Percentiles rank a stretch among this genome's conserved stretches.
These are phyloP conservation scores for Oncorhynchus tshawytscha DNA, from an alignment of 2,113 vertebrate genomes.

Conservation along the genomic window DNA sequence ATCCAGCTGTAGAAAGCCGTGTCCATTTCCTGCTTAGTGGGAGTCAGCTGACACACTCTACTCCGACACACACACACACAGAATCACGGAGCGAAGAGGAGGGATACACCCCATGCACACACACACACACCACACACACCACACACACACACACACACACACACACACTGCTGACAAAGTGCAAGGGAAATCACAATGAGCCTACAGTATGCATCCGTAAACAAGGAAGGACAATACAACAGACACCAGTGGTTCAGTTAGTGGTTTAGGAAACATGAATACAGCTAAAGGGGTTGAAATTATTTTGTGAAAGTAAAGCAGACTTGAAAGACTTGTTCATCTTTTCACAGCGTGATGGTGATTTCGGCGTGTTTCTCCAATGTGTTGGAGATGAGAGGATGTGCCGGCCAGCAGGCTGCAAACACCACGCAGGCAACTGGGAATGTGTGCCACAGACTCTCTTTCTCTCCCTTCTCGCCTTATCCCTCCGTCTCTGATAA, in stretches of 20 bases:
- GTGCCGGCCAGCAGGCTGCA: no score
- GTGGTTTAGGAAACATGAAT: constrained; percentile 40
- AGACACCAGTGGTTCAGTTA: not conserved
- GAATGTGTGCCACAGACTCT: no score
- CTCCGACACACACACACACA: constrained; percentile 9
- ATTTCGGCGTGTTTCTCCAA: not conserved
- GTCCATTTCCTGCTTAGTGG: not conserved
- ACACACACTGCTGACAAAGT: not conserved
- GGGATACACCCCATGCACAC: not conserved
- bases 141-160: no score
- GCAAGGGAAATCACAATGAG: constrained; percentile 3
- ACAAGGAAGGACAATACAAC: constrained; percentile 3
- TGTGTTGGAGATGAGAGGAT: not conserved
- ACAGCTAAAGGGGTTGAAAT: constrained; percentile 33
- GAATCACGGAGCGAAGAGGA: not conserved
- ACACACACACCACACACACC: not conserved
- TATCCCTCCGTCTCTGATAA: not conserved
- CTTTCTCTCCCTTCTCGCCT: no score
- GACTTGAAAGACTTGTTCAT: constrained; percentile 41
- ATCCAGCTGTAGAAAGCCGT: constrained; percentile 1
- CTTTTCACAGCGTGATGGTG: not conserved
- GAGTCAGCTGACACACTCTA: not conserved
- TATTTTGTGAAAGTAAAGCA: constrained; percentile 21
- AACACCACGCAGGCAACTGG: no score
- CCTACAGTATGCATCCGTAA: constrained; percentile 14